Evolutionary conservation across 2,113 vertebrate genomes (phyloP), one percentile per base, ranked within the genome.

Genomic region (Platichthys flesus): DNA sequence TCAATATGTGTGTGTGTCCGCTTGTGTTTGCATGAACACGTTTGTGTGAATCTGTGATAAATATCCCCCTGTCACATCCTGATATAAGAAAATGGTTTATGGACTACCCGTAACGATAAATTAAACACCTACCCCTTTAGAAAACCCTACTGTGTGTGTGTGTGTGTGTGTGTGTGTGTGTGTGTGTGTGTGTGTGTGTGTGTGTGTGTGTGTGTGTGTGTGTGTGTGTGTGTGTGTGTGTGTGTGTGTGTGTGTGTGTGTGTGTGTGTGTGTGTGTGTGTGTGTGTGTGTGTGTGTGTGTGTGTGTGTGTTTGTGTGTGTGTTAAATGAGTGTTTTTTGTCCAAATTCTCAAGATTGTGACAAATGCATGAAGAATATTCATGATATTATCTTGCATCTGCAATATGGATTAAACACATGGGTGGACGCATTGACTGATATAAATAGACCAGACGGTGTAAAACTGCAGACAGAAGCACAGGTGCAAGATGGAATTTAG

Each of bases 11-110:
- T 28, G 59, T 75, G 66, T 52, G 64, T 42, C 55, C 15, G 60
- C 28, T 23, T 61, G 74, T 35, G 42, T 76, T 40, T 63, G 37
- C 5, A 15, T 42, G 60, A n/a, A 40, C 60, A 23, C n/a, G 16
- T 28, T 15, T 9, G 51, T 54, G 51, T 74, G 67, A 16, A 68
- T 67, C 63, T 35, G 54, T 85, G 67, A 88, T 90, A 88, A 90
- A 93, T 87, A 86, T 79, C 74, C 62, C 31, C 24, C 42, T 79
- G 81, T 82, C 74, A 10, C 63, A 81, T 88, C 83, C 81, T 72
- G 86, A 93, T 92, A 83, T 82, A 90, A 84, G 82, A 58, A 91
- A 90, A 92, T 91, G 85, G 64, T 91, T 88, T 91, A 91, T 89
- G 71, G 86, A 73, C 78, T 85, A 45, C 64, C 78, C 82, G 84